Evolutionary conservation across 35 echinoderm and acorn worm genomes (phyloP).

Genomic region (Amphiura filiformis): DNA sequence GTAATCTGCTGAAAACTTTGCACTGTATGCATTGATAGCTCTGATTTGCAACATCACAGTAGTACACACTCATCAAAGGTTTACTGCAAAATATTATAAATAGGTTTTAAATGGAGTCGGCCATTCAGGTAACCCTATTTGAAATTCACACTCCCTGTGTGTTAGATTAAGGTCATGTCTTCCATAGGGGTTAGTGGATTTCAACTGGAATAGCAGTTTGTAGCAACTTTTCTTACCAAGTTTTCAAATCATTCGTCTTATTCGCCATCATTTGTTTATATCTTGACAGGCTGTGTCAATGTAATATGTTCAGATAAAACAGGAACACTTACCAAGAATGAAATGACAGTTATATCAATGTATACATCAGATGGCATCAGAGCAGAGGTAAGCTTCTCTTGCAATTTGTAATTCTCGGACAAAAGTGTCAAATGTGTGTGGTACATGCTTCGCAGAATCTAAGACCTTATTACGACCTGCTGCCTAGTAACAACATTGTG

Average conservation of each 20-base stretch:
- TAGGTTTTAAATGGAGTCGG: too few relatives aligned
- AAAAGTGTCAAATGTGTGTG: not conserved
- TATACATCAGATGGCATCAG: slow-evolving; percentile 80
- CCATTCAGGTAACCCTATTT: too few relatives aligned
- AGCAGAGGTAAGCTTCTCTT: slow-evolving; percentile 67
- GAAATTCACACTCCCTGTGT: too few relatives aligned
- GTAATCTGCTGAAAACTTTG: not conserved
- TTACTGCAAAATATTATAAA: too few relatives aligned
- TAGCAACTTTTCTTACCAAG: not conserved
- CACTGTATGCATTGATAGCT: not conserved
- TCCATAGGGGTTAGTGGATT: too few relatives aligned
- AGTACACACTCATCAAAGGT: too few relatives aligned
- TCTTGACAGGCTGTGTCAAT: slow-evolving; percentile 80
- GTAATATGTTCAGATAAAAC: slow-evolving; percentile 98
- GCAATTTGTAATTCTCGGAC: not conserved
- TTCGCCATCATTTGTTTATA: not conserved
- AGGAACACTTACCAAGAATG: slow-evolving; percentile 97
- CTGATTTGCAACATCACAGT: too few relatives aligned
- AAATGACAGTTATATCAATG: slow-evolving; percentile 90
- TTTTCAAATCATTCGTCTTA: not conserved
- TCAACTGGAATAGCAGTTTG: too few relatives aligned
- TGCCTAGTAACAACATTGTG: too few relatives aligned
- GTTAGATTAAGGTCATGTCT: too few relatives aligned
- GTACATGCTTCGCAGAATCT: too few relatives aligned
- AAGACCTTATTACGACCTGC: too few relatives aligned